These are phyloP conservation scores for Ceraclea dissimilis DNA, from an alignment of 2,888 invertebrate genomes.

Conservation along the genomic window DNA sequence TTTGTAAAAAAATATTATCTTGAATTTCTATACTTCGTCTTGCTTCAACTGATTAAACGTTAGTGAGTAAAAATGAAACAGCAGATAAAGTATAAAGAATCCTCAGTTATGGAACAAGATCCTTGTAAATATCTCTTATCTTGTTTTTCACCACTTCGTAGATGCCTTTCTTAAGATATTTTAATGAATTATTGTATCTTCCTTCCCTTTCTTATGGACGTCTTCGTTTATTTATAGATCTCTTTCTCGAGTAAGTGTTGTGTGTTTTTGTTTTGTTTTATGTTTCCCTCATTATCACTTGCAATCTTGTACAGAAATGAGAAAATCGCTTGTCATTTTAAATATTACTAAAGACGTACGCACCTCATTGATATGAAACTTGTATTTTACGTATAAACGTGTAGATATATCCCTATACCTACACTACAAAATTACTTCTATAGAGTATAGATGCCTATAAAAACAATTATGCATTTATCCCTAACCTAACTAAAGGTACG, in stretches of 20 bases:
- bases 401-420: no score
- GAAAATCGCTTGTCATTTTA: neutral
- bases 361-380: no score
- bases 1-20: neutral
- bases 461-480: no score
- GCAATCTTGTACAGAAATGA: neutral
- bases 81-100: neutral
- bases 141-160: neutral
- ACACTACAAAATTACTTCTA: no score
- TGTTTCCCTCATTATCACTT: neutral
- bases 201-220: neutral
- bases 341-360: no score
- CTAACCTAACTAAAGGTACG: no score
- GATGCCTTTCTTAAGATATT: neutral
- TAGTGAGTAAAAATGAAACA: neutral
- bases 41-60: neutral
- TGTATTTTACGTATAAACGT: no score
- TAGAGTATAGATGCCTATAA: no score
- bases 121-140: neutral
- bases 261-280: neutral
- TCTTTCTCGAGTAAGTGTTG: neutral
- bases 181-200: neutral
- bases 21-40: neutral
- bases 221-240: neutral
- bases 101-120: neutral